Base-by-base conservation (phyloP, 1,140 invertebrate species). In the Drosophila ananassae region DNA sequence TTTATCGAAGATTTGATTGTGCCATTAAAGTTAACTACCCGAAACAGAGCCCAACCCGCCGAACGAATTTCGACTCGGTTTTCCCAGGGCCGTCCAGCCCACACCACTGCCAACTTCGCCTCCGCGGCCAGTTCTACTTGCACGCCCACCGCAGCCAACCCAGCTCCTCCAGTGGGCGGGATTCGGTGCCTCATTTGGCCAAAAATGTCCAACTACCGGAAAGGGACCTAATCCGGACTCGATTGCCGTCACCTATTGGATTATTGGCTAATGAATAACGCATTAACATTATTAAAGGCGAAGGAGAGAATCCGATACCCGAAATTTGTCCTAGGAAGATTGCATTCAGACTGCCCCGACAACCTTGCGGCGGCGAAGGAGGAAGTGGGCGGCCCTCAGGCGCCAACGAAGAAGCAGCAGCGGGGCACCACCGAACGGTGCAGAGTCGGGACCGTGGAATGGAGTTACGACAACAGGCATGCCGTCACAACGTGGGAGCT, bases 401-500 rank as follows among this genome's bases (percentile, higher is more conserved):
- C 51, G 73, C 72, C 73, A 39, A n/a, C 50, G 72, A 62, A 62
- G 51, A 75, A 59, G 72, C 73, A 75, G 71, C 54, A 55, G 37
- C 6, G 39, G 21, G 46, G 32, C 13, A 48, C 25, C 2, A 9
- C 12, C 28, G 39, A 28, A 2, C 12, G 12, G 12, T 9, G 44
- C 37, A 39, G 17, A 28, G 37, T 47, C n/a, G 30, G 30, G 55
- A 46, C 25, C 10, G 34, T 37, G 34, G 34, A 32, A 39, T 59
- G 69, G 77, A 84, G 81, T 84, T 80, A 85, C 77, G 77, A 77
- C 77, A 74, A 77, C 52, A 64, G 62, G 76, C 67, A 52, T 60
- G 72, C 58, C 78, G 58, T 84, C 67, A 67, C 60, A 83, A 83
- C 79, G 79, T 83, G 75, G 79, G 79, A 83, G 79, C 79, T 79